Evolutionary conservation across 2,888 invertebrate genomes (phyloP).

Genomic region (Congeria kusceri): DNA sequence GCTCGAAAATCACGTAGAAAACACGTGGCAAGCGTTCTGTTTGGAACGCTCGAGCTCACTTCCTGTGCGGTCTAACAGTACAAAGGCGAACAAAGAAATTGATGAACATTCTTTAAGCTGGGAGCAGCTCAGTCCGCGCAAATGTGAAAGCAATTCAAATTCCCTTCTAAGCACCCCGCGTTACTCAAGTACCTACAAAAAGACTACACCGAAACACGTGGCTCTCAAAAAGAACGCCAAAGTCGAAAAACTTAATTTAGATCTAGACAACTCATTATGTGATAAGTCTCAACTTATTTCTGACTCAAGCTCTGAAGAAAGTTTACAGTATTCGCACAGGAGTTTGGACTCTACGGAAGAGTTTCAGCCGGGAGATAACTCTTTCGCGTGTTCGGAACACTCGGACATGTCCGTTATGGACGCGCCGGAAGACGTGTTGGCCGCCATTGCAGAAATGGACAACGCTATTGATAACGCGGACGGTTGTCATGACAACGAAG

Average conservation of each 20-base stretch:
- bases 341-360: conserved; percentile 34
- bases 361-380: conserved; percentile 19
- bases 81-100: neutral
- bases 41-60: conserved; percentile 55
- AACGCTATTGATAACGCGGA: conserved; percentile 14
- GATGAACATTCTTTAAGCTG: conserved; percentile 59
- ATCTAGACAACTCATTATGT: conserved; percentile 19
- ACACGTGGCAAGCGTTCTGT: conserved; percentile 55
- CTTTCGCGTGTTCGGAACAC: conserved; percentile 34
- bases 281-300: conserved; percentile 52
- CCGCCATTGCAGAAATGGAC: conserved; percentile 40
- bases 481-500: neutral
- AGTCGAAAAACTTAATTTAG: conserved; percentile 31
- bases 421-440: conserved; percentile 24
- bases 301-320: conserved; percentile 57
- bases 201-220: neutral
- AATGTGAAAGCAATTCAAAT: conserved; percentile 21
- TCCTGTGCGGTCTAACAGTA: conserved; percentile 41
- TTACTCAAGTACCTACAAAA: conserved; percentile 5
- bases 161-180: conserved; percentile 11
- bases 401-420: conserved; percentile 45
- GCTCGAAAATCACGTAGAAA: conserved; percentile 47
- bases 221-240: neutral
- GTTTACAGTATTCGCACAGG: conserved; percentile 34
- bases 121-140: conserved; percentile 58